Evolutionary conservation across 1,140 invertebrate genomes (phyloP).

Genomic region (Ips nitidus): DNA sequence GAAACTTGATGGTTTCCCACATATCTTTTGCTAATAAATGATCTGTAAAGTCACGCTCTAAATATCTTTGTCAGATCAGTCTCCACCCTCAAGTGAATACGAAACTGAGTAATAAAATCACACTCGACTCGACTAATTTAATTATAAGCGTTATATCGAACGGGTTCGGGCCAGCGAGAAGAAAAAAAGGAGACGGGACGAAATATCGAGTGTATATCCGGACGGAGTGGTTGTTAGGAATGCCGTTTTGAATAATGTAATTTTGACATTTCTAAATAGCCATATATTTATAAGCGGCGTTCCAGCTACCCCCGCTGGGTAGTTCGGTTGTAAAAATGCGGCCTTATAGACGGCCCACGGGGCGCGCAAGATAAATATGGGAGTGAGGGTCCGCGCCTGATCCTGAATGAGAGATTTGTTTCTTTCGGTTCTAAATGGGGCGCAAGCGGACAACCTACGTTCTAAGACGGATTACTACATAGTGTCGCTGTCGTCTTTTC

Average conservation of each 20-base stretch:
- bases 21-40: too few relatives aligned
- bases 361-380: conserved; percentile 31
- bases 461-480: not conserved
- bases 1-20: too few relatives aligned
- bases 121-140: too few relatives aligned
- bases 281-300: conserved; percentile 38
- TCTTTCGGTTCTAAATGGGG: conserved; percentile 2
- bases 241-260: conserved; percentile 41
- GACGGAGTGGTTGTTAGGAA: conserved; percentile 23
- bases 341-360: conserved; percentile 31
- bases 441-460: not conserved
- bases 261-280: conserved; percentile 45
- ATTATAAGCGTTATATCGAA: too few relatives aligned
- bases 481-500: not conserved
- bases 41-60: too few relatives aligned
- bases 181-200: too few relatives aligned
- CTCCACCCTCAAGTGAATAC: too few relatives aligned
- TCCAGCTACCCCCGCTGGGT: conserved; percentile 38
- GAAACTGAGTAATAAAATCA: too few relatives aligned
- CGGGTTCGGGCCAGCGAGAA: too few relatives aligned
- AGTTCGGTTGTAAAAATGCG: conserved; percentile 34
- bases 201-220: too few relatives aligned
- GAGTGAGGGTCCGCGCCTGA: conserved; percentile 3
- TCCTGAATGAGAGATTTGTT: conserved; percentile 1
- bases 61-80: too few relatives aligned